Percentiles rank a stretch among this genome's conserved stretches.
These are phyloP conservation scores for Pongo abelii DNA, from an alignment of 2,113 vertebrate genomes.

Conservation along the genomic window DNA sequence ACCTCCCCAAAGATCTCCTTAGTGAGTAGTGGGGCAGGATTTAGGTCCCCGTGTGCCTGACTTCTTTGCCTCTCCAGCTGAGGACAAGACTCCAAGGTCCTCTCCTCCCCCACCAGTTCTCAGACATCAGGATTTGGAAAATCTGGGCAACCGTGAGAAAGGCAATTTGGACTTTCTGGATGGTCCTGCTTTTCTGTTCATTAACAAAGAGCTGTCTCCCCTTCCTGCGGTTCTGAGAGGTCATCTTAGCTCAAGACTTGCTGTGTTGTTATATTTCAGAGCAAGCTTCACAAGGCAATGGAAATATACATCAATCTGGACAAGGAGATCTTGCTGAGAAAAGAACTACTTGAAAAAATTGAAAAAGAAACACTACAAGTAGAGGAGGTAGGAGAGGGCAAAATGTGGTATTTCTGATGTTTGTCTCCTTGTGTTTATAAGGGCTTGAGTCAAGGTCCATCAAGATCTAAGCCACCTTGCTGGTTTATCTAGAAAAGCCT, in stretches of 20 bases:
- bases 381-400: conserved; percentile 82
- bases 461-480: neutral
- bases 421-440: neutral
- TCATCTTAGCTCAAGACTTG: neutral
- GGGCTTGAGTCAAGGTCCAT: neutral
- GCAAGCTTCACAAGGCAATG: conserved; percentile 79
- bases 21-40: neutral
- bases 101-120: too few species aligned
- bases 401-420: neutral
- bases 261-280: conserved; percentile 77
- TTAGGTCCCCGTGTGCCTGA: neutral
- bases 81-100: neutral
- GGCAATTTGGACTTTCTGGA: neutral
- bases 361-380: conserved; percentile 79
- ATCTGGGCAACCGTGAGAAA: neutral
- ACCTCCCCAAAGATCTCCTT: neutral
- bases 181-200: neutral
- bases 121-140: neutral
- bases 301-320: conserved; percentile 68
- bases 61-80: neutral
- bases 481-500: neutral
- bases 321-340: conserved; percentile 81
- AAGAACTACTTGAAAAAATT: conserved; percentile 82
- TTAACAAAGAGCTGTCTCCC: neutral
- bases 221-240: fast-evolving